Conservation (phyloP, 2,888 invertebrate genomes). For the Atethmia centrago region DNA sequence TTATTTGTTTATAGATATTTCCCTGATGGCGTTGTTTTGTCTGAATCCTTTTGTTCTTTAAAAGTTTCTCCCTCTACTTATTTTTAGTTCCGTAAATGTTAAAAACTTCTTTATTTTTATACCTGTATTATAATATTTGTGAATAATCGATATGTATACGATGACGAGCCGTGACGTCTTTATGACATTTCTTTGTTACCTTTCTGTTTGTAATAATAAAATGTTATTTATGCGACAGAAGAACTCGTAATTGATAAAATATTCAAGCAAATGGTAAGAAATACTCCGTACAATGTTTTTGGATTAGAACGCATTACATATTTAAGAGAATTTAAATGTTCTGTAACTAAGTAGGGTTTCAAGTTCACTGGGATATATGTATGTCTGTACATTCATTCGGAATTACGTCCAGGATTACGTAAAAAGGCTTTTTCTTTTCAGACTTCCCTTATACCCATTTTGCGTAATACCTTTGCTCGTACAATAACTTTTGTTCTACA, state of each 20-base stretch:
- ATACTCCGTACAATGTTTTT: constrained; percentile 49
- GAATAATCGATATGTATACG: constrained; percentile 40
- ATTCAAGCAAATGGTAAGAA: constrained; percentile 46
- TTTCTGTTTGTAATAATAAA: constrained; percentile 37
- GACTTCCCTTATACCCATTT: constrained; percentile 18
- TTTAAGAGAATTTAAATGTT: constrained; percentile 60
- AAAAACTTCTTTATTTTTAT: constrained; percentile 15
- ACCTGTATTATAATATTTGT: neutral
- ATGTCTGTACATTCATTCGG: constrained; percentile 22
- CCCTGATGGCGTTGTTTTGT: constrained; percentile 19
- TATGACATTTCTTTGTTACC: constrained; percentile 50
- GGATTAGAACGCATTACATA: constrained; percentile 57
- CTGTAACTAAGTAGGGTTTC: constrained; percentile 53
- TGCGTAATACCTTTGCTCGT: constrained; percentile 19
- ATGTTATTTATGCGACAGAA: constrained; percentile 52
- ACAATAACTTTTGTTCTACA: constrained; percentile 13
- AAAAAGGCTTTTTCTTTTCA: constrained; percentile 40
- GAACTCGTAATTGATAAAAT: constrained; percentile 42
- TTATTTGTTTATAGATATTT: constrained; percentile 54
- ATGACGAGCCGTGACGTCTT: constrained; percentile 33
- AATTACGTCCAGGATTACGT: constrained; percentile 52
- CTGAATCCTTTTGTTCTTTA: constrained; percentile 12
- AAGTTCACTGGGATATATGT: constrained; percentile 39
- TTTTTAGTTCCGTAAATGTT: constrained; percentile 24
- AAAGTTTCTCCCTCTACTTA: constrained; percentile 14